A percentile compares a stretch with the other conserved stretches of the same genome.
Conservation (phyloP, 2,113 vertebrate genomes). For the Petromus typicus region DNA sequence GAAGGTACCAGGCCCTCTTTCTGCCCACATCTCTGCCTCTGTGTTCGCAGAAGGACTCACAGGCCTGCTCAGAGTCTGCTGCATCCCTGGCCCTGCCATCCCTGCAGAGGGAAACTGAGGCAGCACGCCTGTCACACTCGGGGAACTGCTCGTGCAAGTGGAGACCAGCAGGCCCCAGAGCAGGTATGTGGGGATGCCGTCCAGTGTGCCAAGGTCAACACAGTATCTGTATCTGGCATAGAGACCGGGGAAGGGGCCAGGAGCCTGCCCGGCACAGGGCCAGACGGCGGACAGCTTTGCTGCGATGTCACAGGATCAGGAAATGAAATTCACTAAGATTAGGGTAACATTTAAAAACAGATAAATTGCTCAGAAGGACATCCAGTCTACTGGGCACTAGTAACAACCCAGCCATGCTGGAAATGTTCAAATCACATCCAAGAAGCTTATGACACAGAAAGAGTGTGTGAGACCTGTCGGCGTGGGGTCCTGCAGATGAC, state of each 20-base stretch:
- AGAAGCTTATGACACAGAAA: neutral
- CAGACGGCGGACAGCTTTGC: too few relatives aligned
- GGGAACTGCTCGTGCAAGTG: neutral
- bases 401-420: neutral
- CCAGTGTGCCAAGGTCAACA: neutral
- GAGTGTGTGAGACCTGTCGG: too few relatives aligned
- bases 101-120: neutral
- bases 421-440: neutral
- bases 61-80: too few relatives aligned
- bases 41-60: neutral
- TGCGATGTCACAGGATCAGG: accelerated
- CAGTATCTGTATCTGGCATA: neutral
- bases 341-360: neutral
- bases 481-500: too few relatives aligned
- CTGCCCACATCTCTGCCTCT: neutral
- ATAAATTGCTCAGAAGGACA: neutral
- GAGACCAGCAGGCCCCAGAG: neutral
- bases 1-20: neutral
- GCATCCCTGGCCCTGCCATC: neutral
- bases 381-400: neutral
- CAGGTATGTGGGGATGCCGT: accelerated
- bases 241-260: neutral
- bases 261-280: accelerated
- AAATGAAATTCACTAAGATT: neutral
- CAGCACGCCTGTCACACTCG: neutral